Conservation (phyloP, 2,113 vertebrate species). For the Macquaria ambigua region DNA sequence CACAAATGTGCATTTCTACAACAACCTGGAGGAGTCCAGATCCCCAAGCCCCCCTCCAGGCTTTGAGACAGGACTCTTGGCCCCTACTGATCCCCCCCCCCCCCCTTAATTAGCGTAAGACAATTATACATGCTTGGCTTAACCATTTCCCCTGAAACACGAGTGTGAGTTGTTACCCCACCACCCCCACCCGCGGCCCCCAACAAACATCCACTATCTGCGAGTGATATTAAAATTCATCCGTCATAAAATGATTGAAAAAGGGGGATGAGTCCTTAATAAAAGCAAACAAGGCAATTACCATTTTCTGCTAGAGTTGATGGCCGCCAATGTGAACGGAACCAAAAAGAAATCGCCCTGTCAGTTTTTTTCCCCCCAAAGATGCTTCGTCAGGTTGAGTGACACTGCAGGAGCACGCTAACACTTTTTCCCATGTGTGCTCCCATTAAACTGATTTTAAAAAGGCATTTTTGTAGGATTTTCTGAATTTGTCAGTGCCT, state of each 20-base stretch:
- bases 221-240: slow-evolving; percentile 75
- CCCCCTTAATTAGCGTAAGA: slow-evolving; percentile 85
- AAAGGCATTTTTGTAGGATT: not conserved
- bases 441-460: not conserved
- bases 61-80: slow-evolving; percentile 69
- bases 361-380: not conserved
- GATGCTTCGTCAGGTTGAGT: slow-evolving; percentile 24
- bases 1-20: slow-evolving; percentile 56
- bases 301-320: slow-evolving; percentile 19
- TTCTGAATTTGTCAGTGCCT: slow-evolving; percentile 5
- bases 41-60: slow-evolving; percentile 34
- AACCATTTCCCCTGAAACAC: slow-evolving; percentile 84
- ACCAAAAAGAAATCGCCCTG: not conserved
- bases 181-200: slow-evolving; percentile 30
- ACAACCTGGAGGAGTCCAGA: slow-evolving; percentile 67
- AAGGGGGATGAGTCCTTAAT: slow-evolving; percentile 28
- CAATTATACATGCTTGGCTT: slow-evolving; percentile 88
- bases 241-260: slow-evolving; percentile 47
- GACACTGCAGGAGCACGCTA: not conserved
- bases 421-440: not conserved
- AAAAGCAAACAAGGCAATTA: slow-evolving; percentile 58
- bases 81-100: slow-evolving; percentile 52
- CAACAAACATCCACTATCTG: slow-evolving; percentile 53
- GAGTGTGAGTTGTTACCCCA: slow-evolving; percentile 75
- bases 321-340: not conserved